These are phyloP conservation scores for Drosophila fuyamai DNA, from an alignment of 1,140 invertebrate genomes.

Conservation along the genomic window DNA sequence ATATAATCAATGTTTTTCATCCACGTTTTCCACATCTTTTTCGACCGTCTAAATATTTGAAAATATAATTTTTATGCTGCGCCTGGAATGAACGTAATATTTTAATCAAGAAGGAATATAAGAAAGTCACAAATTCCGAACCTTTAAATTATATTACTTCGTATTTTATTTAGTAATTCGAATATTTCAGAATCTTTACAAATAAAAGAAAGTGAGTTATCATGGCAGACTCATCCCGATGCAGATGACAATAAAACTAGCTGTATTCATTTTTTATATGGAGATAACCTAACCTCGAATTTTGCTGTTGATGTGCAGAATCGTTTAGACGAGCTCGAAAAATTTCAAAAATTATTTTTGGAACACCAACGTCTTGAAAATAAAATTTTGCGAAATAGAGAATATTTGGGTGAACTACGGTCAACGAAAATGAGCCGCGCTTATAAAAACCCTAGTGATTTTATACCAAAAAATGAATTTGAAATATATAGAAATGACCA, in stretches of 20 bases:
- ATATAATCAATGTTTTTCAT: too few species aligned
- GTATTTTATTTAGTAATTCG: not conserved
- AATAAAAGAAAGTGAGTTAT: slow-evolving; percentile 9
- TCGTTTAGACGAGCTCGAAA: slow-evolving; percentile 44
- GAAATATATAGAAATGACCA: not conserved
- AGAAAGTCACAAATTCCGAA: too few species aligned
- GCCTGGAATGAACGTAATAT: too few species aligned
- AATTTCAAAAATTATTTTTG: slow-evolving; percentile 45
- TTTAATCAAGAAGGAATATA: too few species aligned
- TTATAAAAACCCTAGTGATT: not conserved
- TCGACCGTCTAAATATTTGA: too few species aligned
- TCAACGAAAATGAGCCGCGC: not conserved
- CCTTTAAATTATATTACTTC: too few species aligned
- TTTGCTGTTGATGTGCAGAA: slow-evolving; percentile 41
- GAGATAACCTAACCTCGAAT: not conserved
- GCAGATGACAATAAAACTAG: not conserved
- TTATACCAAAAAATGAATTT: not conserved
- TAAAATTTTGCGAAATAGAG: slow-evolving; percentile 3
- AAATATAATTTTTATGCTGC: too few species aligned
- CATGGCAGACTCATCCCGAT: not conserved
- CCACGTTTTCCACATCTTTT: too few species aligned
- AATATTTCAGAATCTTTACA: slow-evolving; percentile 45
- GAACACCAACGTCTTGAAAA: slow-evolving; percentile 14
- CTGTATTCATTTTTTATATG: not conserved
- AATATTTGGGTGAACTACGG: not conserved